These are phyloP conservation scores for Trichogramma evanescens DNA, from an alignment of 2,888 invertebrate species.

Conservation along the genomic window DNA sequence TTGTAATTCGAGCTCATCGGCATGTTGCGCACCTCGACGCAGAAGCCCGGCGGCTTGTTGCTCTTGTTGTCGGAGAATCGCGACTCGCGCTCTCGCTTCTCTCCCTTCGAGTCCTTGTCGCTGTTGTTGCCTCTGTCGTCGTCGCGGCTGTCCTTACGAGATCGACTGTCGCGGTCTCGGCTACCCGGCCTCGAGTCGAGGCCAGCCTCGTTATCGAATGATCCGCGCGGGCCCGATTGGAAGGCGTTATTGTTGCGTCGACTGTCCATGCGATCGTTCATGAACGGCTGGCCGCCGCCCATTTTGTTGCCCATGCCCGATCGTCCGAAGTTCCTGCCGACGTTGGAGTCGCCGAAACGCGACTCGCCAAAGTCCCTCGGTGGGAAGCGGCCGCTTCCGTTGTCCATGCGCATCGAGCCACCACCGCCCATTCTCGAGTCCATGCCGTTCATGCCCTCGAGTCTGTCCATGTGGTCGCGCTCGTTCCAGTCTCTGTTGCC, in stretches of 20 bases:
- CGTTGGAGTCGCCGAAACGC: conserved; percentile 2
- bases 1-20: conserved; percentile 70
- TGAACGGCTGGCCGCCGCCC: conserved; percentile 37
- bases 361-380: neutral
- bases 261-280: conserved; percentile 25
- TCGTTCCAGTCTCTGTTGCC: neutral
- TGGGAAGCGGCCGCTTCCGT: too few species aligned
- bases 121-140: conserved; percentile 3
- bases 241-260: conserved; percentile 47
- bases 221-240: conserved; percentile 27
- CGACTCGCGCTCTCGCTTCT: conserved; percentile 6
- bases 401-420: too few species aligned
- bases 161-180: conserved; percentile 13
- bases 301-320: conserved; percentile 27
- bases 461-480: too few species aligned
- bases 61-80: conserved; percentile 17
- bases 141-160: conserved; percentile 1
- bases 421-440: too few species aligned
- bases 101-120: neutral
- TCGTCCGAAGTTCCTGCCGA: conserved; percentile 13
- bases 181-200: conserved; percentile 21
- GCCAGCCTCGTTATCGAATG: conserved; percentile 31
- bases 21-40: conserved; percentile 68
- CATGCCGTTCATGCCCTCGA: too few species aligned
- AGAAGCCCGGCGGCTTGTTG: conserved; percentile 41